phyloP scores from a whole-genome alignment of 2,888 invertebrate species.

The Sarcophaga variegata region DNA sequence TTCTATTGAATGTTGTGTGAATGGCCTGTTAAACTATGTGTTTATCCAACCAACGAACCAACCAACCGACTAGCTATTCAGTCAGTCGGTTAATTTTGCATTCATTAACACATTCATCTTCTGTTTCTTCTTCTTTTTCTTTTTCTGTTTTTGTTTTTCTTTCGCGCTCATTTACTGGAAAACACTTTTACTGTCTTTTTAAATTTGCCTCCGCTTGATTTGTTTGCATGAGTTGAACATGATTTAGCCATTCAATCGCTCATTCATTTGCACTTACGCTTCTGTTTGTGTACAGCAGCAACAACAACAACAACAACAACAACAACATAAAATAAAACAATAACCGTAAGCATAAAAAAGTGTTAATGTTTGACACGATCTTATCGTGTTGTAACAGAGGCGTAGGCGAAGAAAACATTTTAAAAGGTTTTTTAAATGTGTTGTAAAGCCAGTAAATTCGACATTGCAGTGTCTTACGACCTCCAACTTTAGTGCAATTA shows the following conservation, averaged over 20 bases:
- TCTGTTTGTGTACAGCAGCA: constrained; percentile 52
- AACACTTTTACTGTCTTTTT: constrained; percentile 46
- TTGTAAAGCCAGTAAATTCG: too few relatives aligned
- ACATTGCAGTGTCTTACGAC: too few relatives aligned
- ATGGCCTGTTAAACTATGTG: constrained; percentile 40
- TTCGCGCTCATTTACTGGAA: background rate
- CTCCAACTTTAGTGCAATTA: too few relatives aligned
- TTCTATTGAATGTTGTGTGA: constrained; percentile 13
- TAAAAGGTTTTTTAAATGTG: background rate
- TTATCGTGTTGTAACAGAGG: constrained; percentile 39
- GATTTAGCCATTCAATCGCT: constrained; percentile 61
- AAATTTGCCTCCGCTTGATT: constrained; percentile 59
- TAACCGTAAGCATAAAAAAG: constrained; percentile 35
- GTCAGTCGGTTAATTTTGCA: constrained; percentile 50
- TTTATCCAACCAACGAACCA: background rate
- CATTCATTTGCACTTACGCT: constrained; percentile 65
- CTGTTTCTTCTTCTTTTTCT: constrained; percentile 24
- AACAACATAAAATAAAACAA: background rate
- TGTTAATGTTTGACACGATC: constrained; percentile 69
- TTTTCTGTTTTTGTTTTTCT: background rate
- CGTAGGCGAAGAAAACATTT: background rate
- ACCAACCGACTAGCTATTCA: background rate
- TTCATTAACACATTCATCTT: constrained; percentile 68
- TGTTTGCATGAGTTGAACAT: constrained; percentile 45
- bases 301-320: constrained; percentile 6